Evolutionary conservation across 2,888 invertebrate species (phyloP), one percentile per base, ranked within the genome.

Genomic region (Hedychridium roseum): DNA sequence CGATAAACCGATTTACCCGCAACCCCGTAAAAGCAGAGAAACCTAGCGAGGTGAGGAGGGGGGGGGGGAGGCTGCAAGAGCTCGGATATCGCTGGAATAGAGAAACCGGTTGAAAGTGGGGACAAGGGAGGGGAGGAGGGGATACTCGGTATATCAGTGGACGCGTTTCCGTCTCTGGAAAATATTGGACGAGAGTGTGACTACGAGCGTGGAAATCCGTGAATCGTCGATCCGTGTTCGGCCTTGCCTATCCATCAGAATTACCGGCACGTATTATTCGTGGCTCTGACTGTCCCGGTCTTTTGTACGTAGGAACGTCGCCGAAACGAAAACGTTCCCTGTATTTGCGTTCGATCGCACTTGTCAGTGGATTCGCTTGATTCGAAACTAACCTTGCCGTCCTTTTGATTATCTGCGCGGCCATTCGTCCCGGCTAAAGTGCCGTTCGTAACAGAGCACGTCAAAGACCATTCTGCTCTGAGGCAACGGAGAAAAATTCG

Each of bases 231-330:
- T 44, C 28, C 42, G 32, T 14, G 43, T 17, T 42, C 42, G 28
- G 39, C 31, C 46, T 39, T 44, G 43, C 42, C 49, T 50, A 57
- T 60, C 52, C 50, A 54, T 60, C 60, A 60, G 57, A 60, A 60
- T 60, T 60, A 60, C 50, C 40, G 44, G 51, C 43, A 57, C 60
- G 60, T 51, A 60, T 60, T 60, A 60, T 58, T 47, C 44, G 30
- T 28, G 17, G 46, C 17, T 32, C 26, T 35, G 31, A 48, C 36
- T 44, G 41, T 44, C 41, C 23, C 11, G 41, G 41, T 44, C 23
- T 26, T 44, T 44, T 41, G 31, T 32, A 26, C 23, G 11, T 18
- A n/a, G 31, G 15, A 11, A 26, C 23, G 23, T 31, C 14, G 31
- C 7, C 17, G 18, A 20, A 31, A n/a, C 5, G 39, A 14, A 40